A percentile compares a stretch with the other conserved stretches of the same genome.
Conservation (phyloP, 1,140 invertebrate species). For the Apocrypta bakeri region DNA sequence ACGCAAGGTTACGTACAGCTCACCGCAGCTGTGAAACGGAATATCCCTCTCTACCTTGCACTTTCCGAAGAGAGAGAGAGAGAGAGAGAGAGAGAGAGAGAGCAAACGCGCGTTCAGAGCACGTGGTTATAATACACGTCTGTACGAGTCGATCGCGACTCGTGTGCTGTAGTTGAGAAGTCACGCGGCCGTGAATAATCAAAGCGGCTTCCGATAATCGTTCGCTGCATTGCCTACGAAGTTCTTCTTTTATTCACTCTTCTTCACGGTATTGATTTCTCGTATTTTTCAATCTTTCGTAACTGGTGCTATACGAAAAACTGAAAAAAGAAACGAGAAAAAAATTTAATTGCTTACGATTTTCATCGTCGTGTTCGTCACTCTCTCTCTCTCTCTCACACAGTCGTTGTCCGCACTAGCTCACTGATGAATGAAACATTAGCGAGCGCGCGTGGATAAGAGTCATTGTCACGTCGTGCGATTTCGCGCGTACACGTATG, state of each 20-base stretch:
- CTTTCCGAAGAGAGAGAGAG: slow-evolving; percentile 14
- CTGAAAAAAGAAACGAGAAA: not conserved
- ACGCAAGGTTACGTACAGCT: slow-evolving; percentile 26
- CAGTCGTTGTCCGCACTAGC: not conserved
- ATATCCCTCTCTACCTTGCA: slow-evolving; percentile 6
- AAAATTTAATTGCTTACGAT: not conserved
- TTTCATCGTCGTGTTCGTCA: slow-evolving; percentile 6
- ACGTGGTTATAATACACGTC: not conserved
- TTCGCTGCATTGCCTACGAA: not conserved
- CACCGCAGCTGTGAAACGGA: not conserved
- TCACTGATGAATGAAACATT: slow-evolving; percentile 44
- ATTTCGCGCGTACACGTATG: not conserved
- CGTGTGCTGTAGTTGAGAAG: not conserved
- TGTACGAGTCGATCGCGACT: not conserved
- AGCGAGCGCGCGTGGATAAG: slow-evolving; percentile 19
- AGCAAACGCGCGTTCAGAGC: not conserved
- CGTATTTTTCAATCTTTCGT: too few relatives aligned
- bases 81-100: not conserved
- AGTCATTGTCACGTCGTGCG: slow-evolving; percentile 34
- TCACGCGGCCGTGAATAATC: slow-evolving; percentile 33
- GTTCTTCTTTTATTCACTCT: too few relatives aligned
- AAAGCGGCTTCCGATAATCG: slow-evolving; percentile 22
- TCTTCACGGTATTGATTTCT: too few relatives aligned
- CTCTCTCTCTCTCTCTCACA: too few relatives aligned
- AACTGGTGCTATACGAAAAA: not conserved